These are phyloP conservation scores for Blastomussa wellsi DNA, from an alignment of 92 coral and sea anemone species.

Conservation along the genomic window DNA sequence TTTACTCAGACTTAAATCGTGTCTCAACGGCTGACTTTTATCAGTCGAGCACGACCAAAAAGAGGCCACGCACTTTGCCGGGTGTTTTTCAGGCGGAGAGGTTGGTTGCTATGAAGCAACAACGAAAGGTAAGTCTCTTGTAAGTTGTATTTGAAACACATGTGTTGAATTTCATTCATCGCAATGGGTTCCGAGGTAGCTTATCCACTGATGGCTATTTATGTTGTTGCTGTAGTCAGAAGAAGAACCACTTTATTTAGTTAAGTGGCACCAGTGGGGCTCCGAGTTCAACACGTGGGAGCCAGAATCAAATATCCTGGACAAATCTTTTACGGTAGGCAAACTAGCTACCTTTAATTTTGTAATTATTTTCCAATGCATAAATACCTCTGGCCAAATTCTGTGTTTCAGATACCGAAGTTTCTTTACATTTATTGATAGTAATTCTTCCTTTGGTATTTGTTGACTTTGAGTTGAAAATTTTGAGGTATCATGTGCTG, in stretches of 20 bases:
- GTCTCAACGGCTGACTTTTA: constrained; percentile 17
- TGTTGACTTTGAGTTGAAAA: too few species aligned
- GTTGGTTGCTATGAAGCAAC: background rate
- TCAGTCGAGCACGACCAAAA: constrained; percentile 10
- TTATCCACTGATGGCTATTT: background rate
- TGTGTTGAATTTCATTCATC: too few species aligned
- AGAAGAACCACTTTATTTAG: background rate
- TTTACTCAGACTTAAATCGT: constrained; percentile 6
- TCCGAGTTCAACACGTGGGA: constrained; percentile 10
- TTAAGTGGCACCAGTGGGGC: background rate
- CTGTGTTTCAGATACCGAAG: too few species aligned
- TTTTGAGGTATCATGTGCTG: too few species aligned
- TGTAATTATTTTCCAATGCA: too few species aligned
- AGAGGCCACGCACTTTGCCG: constrained; percentile 14
- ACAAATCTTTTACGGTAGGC: background rate
- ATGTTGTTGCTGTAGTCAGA: too few species aligned
- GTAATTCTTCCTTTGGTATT: too few species aligned
- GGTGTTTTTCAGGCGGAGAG: constrained; percentile 23
- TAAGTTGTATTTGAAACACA: background rate
- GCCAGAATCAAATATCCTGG: background rate
- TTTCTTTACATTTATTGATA: too few species aligned
- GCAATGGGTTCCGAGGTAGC: background rate
- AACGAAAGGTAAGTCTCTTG: background rate
- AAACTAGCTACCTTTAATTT: background rate
- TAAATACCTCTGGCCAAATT: background rate